Evolutionary conservation across 2,888 invertebrate species (phyloP).

Genomic region (Gymnocheta viridis): DNA sequence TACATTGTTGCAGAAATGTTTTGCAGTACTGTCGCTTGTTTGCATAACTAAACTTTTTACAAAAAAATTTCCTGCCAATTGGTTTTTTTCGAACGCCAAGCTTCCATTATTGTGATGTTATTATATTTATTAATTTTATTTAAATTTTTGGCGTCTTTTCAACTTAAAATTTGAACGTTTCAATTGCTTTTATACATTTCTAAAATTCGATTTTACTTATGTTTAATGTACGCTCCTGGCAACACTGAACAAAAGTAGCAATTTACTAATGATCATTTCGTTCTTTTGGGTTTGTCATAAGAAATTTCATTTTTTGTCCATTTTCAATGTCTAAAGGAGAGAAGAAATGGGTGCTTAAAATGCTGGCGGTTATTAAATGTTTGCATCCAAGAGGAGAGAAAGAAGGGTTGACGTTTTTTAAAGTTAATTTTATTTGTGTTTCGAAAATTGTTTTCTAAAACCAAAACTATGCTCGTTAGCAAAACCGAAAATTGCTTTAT

Average conservation of each 20-base stretch:
- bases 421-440: conserved; percentile 37
- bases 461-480: conserved; percentile 81
- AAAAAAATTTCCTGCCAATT: no score
- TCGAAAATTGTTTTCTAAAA: conserved; percentile 38
- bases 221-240: no score
- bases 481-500: conserved; percentile 81
- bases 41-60: no score
- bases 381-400: neutral
- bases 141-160: no score
- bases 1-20: no score
- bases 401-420: conserved; percentile 37
- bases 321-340: neutral
- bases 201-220: no score
- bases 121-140: no score
- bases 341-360: conserved; percentile 2
- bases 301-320: conserved; percentile 51
- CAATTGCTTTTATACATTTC: no score
- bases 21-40: no score
- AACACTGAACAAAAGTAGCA: conserved; percentile 21
- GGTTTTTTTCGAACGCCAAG: no score
- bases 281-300: conserved; percentile 1
- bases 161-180: no score
- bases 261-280: conserved; percentile 35
- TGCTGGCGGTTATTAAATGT: conserved; percentile 7
- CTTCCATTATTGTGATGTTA: no score